These are phyloP conservation scores for Gobius niger DNA, from an alignment of 2,113 vertebrate species.

Conservation along the genomic window DNA sequence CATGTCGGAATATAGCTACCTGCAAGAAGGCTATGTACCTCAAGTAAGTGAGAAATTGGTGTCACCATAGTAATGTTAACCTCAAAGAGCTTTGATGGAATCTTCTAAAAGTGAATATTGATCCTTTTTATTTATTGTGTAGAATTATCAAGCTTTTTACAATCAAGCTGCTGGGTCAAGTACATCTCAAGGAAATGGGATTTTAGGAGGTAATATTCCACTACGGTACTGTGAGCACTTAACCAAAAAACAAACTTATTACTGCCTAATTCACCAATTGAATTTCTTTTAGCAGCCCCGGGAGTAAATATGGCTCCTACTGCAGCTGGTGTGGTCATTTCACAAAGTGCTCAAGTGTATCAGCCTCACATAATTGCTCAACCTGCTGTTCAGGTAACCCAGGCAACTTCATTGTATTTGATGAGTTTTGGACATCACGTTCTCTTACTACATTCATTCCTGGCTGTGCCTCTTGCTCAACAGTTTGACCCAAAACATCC, in stretches of 20 bases:
- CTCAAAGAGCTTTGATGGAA: neutral
- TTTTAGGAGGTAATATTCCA: conserved; percentile 72
- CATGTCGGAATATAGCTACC: conserved; percentile 86
- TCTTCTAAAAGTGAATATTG: neutral
- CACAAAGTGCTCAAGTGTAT: conserved; percentile 90
- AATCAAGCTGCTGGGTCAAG: conserved; percentile 83
- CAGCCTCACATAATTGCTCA: conserved; percentile 83
- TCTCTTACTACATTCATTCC: neutral
- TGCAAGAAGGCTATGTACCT: conserved; percentile 88
- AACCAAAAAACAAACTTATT: neutral
- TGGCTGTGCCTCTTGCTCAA: conserved; percentile 57
- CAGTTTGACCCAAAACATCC: conserved; percentile 57
- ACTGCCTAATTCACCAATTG: neutral
- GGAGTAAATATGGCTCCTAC: conserved; percentile 78
- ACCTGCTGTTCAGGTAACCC: conserved; percentile 83
- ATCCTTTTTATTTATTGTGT: conserved; percentile 14
- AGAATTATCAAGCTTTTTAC: conserved; percentile 90
- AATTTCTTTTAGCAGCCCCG: conserved; percentile 66
- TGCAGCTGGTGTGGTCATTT: conserved; percentile 88
- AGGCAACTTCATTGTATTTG: neutral
- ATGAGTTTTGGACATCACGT: neutral
- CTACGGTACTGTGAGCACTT: neutral
- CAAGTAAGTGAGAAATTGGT: conserved; percentile 78
- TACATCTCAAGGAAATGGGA: conserved; percentile 79
- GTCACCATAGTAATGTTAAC: neutral